Base-by-base conservation (phyloP, 2,888 invertebrate species). In the Quadroppia sp. region DNA sequence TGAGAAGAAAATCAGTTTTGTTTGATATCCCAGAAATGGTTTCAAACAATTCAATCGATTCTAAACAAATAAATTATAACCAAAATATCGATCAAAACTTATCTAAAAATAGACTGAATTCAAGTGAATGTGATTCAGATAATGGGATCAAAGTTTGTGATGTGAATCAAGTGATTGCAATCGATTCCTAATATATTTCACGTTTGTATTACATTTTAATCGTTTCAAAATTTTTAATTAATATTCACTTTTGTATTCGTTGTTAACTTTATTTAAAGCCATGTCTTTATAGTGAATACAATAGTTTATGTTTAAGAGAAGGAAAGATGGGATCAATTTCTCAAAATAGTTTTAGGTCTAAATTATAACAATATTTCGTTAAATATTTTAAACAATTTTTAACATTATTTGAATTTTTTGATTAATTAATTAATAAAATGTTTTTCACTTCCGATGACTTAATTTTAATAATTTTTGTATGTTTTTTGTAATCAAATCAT, bases 21-120 rank as follows among this genome's bases (percentile, higher is more conserved):
- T 67, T 67, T 67, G 67, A 67, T 23, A 67, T 67, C 4, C 67
- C 67, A 40, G 67, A 67, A 20, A 15, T 67, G 40, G 67, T 67
- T n/a, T 42, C 67, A 1, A 3, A 20, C 3, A 67, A 67, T 11
- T 9, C n/a, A 20, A 42, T 40, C 23, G 13, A 67, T 13, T 20
- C 36, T 0, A 67, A n/a, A n/a, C n/a, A n/a, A n/a, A n/a, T n/a
- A n/a, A n/a, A n/a, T n/a, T n/a, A 17, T 28, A 59, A 13, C 11
- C 15, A 32, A 17, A 48, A 48, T 36, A 36, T 7, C 36, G 20
- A 13, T 25, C 48, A 59, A 25, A 61, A 61, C 7, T 6, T 28
- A 61, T 28, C 32, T 7, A 28, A 30, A 61, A n/a, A 61, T 36
- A 30, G 11, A n/a, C 13, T 61, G 36, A 32, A 23, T 17, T 15